phyloP scores from a whole-genome alignment of 1,140 invertebrate genomes.

The Campoletis sonorensis region DNA sequence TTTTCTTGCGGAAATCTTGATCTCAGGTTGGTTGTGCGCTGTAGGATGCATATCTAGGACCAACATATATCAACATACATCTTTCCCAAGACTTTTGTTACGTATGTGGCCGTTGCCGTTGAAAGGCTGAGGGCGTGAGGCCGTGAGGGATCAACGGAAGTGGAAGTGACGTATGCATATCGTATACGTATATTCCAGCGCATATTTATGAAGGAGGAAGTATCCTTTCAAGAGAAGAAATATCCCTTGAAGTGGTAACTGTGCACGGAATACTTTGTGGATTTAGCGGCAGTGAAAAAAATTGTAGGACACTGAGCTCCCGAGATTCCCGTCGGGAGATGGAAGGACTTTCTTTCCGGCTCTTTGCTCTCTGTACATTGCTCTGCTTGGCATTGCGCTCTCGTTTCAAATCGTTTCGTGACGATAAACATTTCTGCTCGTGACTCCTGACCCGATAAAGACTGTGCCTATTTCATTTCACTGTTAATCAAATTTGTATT shows the following conservation, averaged over 20 bases:
- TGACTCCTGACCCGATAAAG: not conserved
- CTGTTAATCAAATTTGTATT: conserved; percentile 1
- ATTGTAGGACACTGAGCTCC: not conserved
- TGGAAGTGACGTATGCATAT: conserved; percentile 21
- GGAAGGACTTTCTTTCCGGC: not conserved
- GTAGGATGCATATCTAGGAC: conserved; percentile 23
- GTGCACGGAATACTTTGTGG: conserved; percentile 30
- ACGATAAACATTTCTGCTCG: conserved; percentile 2
- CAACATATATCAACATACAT: conserved; percentile 30
- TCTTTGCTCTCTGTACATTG: not conserved
- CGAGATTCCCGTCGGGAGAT: not conserved
- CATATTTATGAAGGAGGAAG: not conserved
- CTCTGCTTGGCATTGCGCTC: too few species aligned
- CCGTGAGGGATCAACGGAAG: not conserved
- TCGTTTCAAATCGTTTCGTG: not conserved
- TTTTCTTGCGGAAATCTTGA: conserved; percentile 43
- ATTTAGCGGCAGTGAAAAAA: not conserved
- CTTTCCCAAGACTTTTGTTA: conserved; percentile 28
- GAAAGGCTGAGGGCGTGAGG: not conserved
- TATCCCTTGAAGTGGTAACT: conserved; percentile 13
- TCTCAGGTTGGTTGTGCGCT: conserved; percentile 30
- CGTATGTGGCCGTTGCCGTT: not conserved
- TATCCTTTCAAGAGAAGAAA: not conserved
- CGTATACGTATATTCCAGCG: conserved; percentile 19
- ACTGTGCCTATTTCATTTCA: not conserved